Conservation (phyloP, 2,113 vertebrate species). For the Speoplatyrhinus poulsoni region DNA sequence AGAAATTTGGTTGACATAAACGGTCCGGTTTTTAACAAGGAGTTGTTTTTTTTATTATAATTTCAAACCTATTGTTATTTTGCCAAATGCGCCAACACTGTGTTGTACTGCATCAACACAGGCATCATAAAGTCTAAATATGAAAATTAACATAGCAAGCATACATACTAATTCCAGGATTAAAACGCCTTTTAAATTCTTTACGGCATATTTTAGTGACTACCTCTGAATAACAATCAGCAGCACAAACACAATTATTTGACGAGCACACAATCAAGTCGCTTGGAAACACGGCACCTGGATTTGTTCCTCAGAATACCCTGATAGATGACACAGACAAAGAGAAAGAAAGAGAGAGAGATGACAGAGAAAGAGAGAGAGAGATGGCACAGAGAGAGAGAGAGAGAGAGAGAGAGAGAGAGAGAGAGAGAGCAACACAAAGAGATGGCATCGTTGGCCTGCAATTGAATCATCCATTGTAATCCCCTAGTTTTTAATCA, state of each 20-base stretch:
- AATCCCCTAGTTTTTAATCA: constrained; percentile 5
- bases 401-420: too few relatives aligned
- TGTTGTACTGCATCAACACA: neutral
- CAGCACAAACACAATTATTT: neutral
- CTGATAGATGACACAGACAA: neutral
- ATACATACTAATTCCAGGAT: neutral
- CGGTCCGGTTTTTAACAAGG: neutral
- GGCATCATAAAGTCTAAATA: constrained; percentile 15
- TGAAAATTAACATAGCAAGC: constrained; percentile 14
- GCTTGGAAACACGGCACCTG: neutral
- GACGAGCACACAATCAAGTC: constrained; percentile 5
- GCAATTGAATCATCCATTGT: constrained; percentile 7
- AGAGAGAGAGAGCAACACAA: neutral
- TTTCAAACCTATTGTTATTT: neutral
- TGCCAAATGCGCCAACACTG: neutral
- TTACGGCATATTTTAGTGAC: neutral
- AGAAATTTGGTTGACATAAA: neutral
- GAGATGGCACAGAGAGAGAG: neutral
- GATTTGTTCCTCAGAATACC: neutral
- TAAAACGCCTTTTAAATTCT: constrained; percentile 1
- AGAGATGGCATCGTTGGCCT: neutral
- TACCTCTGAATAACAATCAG: constrained; percentile 1
- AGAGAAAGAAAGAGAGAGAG: too few relatives aligned
- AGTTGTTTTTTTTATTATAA: neutral
- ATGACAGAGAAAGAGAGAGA: neutral